Conservation (phyloP, 2,113 vertebrate species). For the Leucopsar rothschildi region DNA sequence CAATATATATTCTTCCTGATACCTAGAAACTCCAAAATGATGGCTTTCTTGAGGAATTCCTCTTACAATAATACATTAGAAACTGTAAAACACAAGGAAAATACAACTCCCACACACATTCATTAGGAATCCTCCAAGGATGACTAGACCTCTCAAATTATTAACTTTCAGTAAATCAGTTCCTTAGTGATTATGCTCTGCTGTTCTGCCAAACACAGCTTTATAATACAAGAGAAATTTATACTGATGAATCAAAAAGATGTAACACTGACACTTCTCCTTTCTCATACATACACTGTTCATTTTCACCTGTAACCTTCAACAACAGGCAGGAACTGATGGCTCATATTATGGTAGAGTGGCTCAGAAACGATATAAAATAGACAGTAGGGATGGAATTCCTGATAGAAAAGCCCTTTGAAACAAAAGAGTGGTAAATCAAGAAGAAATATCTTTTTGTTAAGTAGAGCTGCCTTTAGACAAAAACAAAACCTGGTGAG, state of each 20-base stretch:
- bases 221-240: background rate
- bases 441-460: background rate
- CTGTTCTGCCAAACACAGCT: background rate
- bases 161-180: background rate
- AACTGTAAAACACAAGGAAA: background rate
- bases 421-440: background rate
- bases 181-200: background rate
- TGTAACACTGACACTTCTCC: background rate
- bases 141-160: background rate
- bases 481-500: background rate
- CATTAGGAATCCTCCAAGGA: background rate
- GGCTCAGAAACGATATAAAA: background rate
- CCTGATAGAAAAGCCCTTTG: background rate
- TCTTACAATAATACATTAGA: conserved; percentile 1
- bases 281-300: background rate
- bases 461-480: background rate
- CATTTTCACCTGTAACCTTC: background rate
- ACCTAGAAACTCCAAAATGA: conserved; percentile 65
- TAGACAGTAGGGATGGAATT: background rate
- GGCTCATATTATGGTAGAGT: background rate
- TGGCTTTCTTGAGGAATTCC: conserved; percentile 55
- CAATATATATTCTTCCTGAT: background rate
- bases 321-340: background rate
- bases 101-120: background rate
- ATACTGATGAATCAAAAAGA: background rate